These are phyloP conservation scores for Bombylius discolor DNA, from an alignment of 2,888 invertebrate genomes.

Conservation along the genomic window DNA sequence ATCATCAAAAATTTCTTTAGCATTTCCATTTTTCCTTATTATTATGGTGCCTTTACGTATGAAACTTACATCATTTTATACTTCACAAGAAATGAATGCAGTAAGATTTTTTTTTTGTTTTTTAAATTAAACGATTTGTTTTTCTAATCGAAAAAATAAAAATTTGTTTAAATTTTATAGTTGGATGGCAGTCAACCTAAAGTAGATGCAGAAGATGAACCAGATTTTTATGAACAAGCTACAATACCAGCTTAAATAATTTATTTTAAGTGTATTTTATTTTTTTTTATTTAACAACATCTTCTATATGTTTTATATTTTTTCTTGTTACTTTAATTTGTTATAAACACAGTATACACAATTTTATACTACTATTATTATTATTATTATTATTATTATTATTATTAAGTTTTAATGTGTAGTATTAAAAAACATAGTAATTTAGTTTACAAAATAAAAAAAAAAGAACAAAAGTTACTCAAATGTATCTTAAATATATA, in stretches of 20 bases:
- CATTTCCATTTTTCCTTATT: conserved; percentile 87
- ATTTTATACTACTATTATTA: too few relatives aligned
- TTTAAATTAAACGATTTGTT: neutral
- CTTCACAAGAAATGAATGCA: conserved; percentile 68
- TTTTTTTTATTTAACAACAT: neutral
- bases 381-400: too few relatives aligned
- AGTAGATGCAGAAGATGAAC: conserved; percentile 72
- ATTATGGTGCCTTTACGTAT: conserved; percentile 80
- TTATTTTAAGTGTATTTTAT: neutral
- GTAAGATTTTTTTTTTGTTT: conserved; percentile 41
- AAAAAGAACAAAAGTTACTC: too few relatives aligned
- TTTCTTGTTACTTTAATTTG: neutral
- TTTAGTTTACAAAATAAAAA: too few relatives aligned
- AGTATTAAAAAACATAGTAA: too few relatives aligned
- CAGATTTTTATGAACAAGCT: conserved; percentile 89
- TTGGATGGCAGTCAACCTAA: conserved; percentile 76
- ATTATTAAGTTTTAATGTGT: too few relatives aligned
- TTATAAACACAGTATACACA: too few relatives aligned
- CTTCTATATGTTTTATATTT: neutral
- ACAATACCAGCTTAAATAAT: conserved; percentile 57
- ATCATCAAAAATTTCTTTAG: conserved; percentile 75
- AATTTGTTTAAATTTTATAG: conserved; percentile 33
- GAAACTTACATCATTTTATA: conserved; percentile 59
- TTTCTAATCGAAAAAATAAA: neutral
- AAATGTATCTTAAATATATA: too few relatives aligned